These are phyloP conservation scores for Puffinus mauretanicus DNA, from an alignment of 2,113 vertebrate genomes.

Conservation along the genomic window DNA sequence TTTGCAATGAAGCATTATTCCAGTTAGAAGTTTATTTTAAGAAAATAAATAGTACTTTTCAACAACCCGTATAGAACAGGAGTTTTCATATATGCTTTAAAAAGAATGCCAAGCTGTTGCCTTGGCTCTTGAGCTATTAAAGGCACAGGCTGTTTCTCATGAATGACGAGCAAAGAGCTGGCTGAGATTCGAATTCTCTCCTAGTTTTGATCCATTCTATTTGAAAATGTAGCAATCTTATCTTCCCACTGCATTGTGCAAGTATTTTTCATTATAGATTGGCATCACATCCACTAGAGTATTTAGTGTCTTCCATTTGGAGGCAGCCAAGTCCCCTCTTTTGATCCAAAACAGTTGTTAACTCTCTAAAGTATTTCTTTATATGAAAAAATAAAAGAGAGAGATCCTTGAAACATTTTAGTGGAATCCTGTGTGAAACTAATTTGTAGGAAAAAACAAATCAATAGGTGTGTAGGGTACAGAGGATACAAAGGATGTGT, in stretches of 20 bases:
- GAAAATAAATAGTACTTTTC: constrained; percentile 62
- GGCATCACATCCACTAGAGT: constrained; percentile 13
- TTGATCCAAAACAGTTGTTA: constrained; percentile 44
- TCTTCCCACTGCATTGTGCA: constrained; percentile 32
- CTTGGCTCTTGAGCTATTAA: constrained; percentile 33
- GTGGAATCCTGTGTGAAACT: neutral
- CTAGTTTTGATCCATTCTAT: constrained; percentile 29
- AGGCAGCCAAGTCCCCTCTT: constrained; percentile 5
- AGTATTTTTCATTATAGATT: constrained; percentile 59
- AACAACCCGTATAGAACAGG: constrained; percentile 42
- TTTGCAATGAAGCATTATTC: constrained; percentile 67
- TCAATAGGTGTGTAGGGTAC: neutral
- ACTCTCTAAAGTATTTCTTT: neutral
- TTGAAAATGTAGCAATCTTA: constrained; percentile 45
- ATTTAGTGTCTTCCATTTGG: constrained; percentile 31
- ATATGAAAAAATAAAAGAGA: neutral
- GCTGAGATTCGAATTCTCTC: constrained; percentile 18
- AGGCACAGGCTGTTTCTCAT: constrained; percentile 53
- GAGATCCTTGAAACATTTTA: neutral
- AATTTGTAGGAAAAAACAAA: constrained; percentile 19
- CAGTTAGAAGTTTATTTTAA: constrained; percentile 59
- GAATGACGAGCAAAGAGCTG: constrained; percentile 52
- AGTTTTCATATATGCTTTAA: constrained; percentile 60
- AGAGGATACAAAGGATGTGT: neutral
- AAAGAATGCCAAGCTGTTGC: constrained; percentile 59